Base-by-base conservation (phyloP, 2,113 vertebrate species). In the Gracilinanus agilis region DNA sequence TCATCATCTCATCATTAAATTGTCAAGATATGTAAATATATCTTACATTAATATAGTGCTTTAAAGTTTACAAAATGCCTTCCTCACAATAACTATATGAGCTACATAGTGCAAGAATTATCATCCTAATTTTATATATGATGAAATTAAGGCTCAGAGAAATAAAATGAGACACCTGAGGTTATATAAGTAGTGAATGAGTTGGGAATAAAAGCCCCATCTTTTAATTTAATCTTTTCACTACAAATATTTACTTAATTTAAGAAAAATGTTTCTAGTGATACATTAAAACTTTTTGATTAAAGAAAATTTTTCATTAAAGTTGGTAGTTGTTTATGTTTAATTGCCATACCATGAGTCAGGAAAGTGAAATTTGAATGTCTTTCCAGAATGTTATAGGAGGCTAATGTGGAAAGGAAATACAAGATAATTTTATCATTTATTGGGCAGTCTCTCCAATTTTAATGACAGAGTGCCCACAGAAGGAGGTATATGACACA, bases 401-500 rank as follows among this genome's bases (percentile, higher is more conserved):
- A 95, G 53, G 21, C 19, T 54, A 96, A 58, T 49, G 89, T 27
- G 23, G 90, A 92, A 40, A 94, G 92, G 44, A 94, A 23, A 88
- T 53, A 27, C 53, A 29, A 92, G 91, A 44, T 27, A 27, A 25
- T 0, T 1, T 54, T 27, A 53, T 61, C 90, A 34, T 92, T 94
- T 93, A 49, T 83, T 91, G 94, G 53, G 44, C 54, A 58, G 53
- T 13, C 53, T 89, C 44, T 8, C 89, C 95, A 58, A 7, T 29
- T 56, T 40, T 90, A 6, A 54, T 67, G 1, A 44, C 2, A 58
- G 40, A 55, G 58, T 44, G 55, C 44, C 88, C 92, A 53, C 0
- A 11, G 93, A 90, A 97, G 89, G 95, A 95, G 91, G 55, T 94
- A 90, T 93, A 58, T 21, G 91, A 10, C 44, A 90, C 92, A 49